Evolutionary conservation across 2,113 vertebrate genomes (phyloP), one percentile per base, ranked within the genome.

Genomic region (Castor canadensis): DNA sequence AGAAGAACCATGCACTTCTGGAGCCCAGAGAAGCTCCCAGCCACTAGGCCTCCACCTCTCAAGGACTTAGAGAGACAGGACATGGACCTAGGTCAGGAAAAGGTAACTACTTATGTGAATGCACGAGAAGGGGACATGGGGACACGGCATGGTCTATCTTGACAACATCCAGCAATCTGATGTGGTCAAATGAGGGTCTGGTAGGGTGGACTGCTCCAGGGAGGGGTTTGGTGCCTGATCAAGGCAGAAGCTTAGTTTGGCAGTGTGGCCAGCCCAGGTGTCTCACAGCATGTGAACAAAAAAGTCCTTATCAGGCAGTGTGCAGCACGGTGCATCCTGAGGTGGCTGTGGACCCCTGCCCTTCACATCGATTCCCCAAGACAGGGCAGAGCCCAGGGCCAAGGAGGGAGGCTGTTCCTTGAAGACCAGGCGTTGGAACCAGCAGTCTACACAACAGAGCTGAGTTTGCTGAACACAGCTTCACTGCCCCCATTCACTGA

Each of bases 221-320:
- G n/a, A 56, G 47, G 58, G 43, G 24, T 13, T 54, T 56, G 40
- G 54, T 38, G 40, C 77, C 76, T n/a, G 15, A 17, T 1, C 0
- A 3, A 5, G n/a, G 13, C 6, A 6, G 52, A 43, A 84, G 58
- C 49, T 24, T 49, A 45, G 35, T n/a, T 56, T 64, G 28, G 43
- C 54, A 10, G 5, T 43, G 22, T 19, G 19, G 58, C 24, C 16
- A 9, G 80, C 4, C 5, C 64, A 38, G 64, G 16, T 15, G n/a
- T 67, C 69, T 10, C 11, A 15, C 10, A 69, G 54, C 49, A 22
- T 28, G 43, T 66, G 60, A 75, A 38, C 82, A 26, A 30, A 52
- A 66, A n/a, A 1, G 28, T 0, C 1, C 32, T 12, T 45, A 30
- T 9, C 5, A 45, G 40, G 38, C 10, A 13, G 16, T 6, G 9